Percentiles rank a stretch among this genome's conserved stretches.
phyloP scores from a whole-genome alignment of 2,113 vertebrate species.

The Psephotus haematonotus region DNA sequence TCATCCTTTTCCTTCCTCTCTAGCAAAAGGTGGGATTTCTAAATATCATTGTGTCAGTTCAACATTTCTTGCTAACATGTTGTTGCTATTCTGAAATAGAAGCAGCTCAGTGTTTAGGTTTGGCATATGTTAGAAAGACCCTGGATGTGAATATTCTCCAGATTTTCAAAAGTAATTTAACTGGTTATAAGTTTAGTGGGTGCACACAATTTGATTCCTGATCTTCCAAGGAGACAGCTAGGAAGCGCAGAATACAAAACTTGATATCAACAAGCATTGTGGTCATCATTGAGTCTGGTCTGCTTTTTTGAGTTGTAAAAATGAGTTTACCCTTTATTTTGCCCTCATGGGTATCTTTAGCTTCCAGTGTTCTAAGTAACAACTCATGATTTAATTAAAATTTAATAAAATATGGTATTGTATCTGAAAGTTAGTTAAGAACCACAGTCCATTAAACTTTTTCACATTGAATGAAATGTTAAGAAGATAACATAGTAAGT shows the following conservation, averaged over 20 bases:
- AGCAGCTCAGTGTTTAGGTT: background rate
- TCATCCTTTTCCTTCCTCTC: conserved; percentile 41
- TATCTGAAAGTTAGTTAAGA: background rate
- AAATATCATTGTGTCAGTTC: background rate
- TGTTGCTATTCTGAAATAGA: background rate
- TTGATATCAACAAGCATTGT: background rate
- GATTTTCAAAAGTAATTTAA: background rate
- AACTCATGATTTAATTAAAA: background rate
- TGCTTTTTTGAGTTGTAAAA: background rate
- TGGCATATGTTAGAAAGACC: background rate
- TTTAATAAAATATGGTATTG: background rate
- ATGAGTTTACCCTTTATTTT: background rate
- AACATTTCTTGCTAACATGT: background rate
- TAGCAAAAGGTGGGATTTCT: conserved; percentile 12
- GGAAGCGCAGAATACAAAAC: background rate
- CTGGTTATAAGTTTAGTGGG: background rate
- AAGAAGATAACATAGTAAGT: background rate
- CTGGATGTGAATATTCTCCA: background rate
- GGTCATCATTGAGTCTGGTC: background rate
- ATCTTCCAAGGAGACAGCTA: background rate
- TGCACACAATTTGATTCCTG: background rate
- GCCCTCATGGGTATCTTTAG: background rate
- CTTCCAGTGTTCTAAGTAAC: background rate
- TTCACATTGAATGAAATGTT: background rate
- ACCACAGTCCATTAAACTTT: background rate